Evolutionary conservation across 2,888 invertebrate genomes (phyloP).

Genomic region (Ophioninae sp.): DNA sequence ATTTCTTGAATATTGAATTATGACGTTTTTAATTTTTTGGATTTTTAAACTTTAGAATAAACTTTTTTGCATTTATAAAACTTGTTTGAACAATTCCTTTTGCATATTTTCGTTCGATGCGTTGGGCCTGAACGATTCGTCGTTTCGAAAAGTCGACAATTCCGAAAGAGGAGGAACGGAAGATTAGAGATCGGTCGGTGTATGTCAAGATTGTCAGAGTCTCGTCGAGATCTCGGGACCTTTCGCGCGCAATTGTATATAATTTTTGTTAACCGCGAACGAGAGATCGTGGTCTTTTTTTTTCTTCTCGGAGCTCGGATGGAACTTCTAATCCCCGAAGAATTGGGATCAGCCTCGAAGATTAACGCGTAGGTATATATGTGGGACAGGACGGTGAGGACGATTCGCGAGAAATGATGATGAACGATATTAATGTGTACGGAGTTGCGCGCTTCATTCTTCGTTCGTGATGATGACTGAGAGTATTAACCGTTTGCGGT

Average conservation of each 20-base stretch:
- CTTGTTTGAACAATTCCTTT: no score
- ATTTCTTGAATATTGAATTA: no score
- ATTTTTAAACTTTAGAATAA: no score
- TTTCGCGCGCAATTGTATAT: conserved; percentile 9
- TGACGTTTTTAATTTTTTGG: no score
- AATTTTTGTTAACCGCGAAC: conserved; percentile 7
- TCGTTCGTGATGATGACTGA: conserved; percentile 7
- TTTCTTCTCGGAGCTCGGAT: conserved; percentile 22
- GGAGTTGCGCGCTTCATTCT: background rate
- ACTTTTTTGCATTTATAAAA: no score
- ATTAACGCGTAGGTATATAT: conserved; percentile 8
- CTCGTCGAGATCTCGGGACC: background rate
- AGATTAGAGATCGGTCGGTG: background rate
- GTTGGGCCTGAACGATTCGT: background rate
- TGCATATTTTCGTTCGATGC: background rate
- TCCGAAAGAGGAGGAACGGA: no score
- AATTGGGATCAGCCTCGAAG: conserved; percentile 56
- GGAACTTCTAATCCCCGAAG: conserved; percentile 45
- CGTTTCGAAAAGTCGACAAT: background rate
- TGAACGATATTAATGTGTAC: conserved; percentile 21
- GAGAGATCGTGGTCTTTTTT: background rate
- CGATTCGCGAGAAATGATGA: conserved; percentile 23
- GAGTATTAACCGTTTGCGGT: conserved; percentile 29
- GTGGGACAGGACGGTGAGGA: background rate
- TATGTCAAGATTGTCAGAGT: background rate